A percentile compares a stretch with the other conserved stretches of the same genome.
These are phyloP conservation scores for Ia io DNA, from an alignment of 2,113 vertebrate species.

Conservation along the genomic window DNA sequence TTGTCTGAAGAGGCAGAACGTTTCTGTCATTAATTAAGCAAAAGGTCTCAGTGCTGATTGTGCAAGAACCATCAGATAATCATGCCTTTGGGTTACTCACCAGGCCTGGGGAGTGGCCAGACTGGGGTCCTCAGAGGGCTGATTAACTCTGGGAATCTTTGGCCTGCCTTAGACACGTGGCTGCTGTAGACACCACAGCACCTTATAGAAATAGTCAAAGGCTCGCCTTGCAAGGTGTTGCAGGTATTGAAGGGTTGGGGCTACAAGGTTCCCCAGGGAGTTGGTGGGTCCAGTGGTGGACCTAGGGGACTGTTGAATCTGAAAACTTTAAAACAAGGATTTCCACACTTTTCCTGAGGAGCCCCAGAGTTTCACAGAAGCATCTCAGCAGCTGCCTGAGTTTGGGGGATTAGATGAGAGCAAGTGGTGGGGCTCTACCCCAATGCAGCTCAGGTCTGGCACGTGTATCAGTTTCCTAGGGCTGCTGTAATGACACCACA, in stretches of 20 bases:
- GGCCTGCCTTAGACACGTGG: conserved; percentile 76
- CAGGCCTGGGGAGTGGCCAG: conserved; percentile 64
- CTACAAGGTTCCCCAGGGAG: conserved; percentile 67
- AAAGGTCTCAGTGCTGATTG: conserved; percentile 82
- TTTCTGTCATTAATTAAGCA: conserved; percentile 89
- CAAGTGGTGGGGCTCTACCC: not conserved
- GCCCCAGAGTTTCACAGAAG: not conserved
- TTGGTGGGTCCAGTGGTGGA: conserved; percentile 60
- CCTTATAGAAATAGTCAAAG: conserved; percentile 81
- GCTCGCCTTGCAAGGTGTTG: conserved; percentile 74
- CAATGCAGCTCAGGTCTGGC: not conserved
- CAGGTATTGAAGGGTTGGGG: conserved; percentile 72
- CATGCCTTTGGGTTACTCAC: conserved; percentile 83
- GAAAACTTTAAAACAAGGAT: not conserved
- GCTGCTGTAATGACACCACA: not conserved
- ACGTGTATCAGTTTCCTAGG: not conserved
- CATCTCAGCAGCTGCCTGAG: not conserved
- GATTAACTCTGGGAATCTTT: conserved; percentile 85
- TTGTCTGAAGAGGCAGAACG: conserved; percentile 87
- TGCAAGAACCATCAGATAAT: conserved; percentile 86
- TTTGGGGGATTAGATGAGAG: not conserved
- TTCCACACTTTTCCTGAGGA: not conserved
- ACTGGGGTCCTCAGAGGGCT: conserved; percentile 82
- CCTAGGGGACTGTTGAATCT: not conserved
- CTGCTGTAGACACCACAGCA: conserved; percentile 76